Evolutionary conservation across 2,797 vertebrate species (phyloP).

Genomic region (Loriculus beryllinus): DNA sequence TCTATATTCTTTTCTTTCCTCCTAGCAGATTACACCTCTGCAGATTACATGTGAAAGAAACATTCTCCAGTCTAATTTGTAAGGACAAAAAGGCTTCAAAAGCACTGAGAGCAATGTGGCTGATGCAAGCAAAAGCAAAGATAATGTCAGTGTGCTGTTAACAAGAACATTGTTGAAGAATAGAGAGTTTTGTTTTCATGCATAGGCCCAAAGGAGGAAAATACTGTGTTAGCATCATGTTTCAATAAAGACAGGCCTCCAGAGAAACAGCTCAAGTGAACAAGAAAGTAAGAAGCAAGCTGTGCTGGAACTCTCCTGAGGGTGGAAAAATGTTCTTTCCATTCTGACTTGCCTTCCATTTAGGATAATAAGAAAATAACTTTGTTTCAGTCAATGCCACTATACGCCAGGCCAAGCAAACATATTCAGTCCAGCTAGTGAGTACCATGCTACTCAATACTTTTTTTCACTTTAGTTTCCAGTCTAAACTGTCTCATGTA

Average conservation of each 20-base stretch:
- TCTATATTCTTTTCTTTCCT: neutral
- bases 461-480: neutral
- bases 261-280: neutral
- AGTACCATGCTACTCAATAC: neutral
- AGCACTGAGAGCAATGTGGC: neutral
- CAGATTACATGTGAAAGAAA: neutral
- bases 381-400: neutral
- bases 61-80: neutral
- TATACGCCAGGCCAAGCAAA: neutral
- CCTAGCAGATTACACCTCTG: neutral
- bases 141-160: neutral
- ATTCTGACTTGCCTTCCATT: neutral
- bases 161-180: neutral
- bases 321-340: neutral
- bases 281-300: neutral
- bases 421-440: neutral
- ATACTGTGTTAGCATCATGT: neutral
- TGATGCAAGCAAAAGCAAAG: neutral
- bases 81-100: neutral
- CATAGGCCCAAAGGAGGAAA: neutral
- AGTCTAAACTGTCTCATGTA: neutral
- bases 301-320: neutral
- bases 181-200: neutral
- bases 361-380: neutral
- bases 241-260: neutral